Conservation (phyloP, 1,140 invertebrate genomes). For the Protaetia brevitarsis region DNA sequence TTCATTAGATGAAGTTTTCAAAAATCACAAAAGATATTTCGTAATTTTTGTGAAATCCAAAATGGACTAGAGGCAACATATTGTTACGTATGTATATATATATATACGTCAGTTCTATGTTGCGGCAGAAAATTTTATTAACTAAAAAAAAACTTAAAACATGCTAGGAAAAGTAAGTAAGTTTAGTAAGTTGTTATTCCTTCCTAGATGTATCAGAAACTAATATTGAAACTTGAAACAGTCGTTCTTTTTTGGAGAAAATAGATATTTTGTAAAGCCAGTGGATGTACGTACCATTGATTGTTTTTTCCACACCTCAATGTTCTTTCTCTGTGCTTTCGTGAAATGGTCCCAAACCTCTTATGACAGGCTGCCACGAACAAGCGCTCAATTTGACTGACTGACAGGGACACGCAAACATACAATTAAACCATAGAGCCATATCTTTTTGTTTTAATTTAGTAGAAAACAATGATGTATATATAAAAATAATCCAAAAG, state of each 20-base stretch:
- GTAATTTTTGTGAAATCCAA: neutral
- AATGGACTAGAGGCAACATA: too few relatives aligned
- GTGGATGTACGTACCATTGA: constrained; percentile 79
- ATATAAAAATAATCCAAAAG: constrained; percentile 18
- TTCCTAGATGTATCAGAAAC: too few relatives aligned
- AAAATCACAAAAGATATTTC: neutral
- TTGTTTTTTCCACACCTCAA: constrained; percentile 96
- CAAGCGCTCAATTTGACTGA: constrained; percentile 96
- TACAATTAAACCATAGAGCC: constrained; percentile 37
- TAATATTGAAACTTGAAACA: constrained; percentile 1
- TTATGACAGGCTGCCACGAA: constrained; percentile 91
- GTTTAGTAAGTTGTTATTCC: too few relatives aligned
- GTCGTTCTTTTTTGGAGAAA: neutral
- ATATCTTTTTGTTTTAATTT: constrained; percentile 3
- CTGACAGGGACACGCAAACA: constrained; percentile 62
- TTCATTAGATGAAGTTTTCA: neutral
- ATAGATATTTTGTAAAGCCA: constrained; percentile 29
- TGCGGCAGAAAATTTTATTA: too few relatives aligned
- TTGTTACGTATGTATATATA: too few relatives aligned
- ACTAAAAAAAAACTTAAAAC: too few relatives aligned
- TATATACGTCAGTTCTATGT: too few relatives aligned
- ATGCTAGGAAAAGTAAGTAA: too few relatives aligned
- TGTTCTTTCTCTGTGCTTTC: constrained; percentile 97
- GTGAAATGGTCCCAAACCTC: constrained; percentile 99
- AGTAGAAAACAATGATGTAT: neutral